phyloP scores from a whole-genome alignment of 2,888 invertebrate genomes.

The Leptogaster cylindrica region DNA sequence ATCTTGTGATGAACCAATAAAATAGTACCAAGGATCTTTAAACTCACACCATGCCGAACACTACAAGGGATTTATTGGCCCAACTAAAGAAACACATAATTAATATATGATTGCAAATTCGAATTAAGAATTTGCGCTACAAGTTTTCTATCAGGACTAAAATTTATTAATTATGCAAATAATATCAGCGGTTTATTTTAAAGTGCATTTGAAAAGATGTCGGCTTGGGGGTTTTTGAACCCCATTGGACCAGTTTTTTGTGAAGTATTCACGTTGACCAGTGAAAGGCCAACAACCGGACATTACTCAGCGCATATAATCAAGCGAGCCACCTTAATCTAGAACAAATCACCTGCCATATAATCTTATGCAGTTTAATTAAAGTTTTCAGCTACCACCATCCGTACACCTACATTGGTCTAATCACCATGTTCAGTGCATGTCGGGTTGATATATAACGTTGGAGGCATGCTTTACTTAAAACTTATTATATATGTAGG shows the following conservation, averaged over 20 bases:
- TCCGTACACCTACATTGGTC: constrained; percentile 21
- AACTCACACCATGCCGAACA: too few relatives aligned
- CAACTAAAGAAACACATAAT: too few relatives aligned
- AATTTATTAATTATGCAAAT: too few relatives aligned
- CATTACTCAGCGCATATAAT: constrained; percentile 16
- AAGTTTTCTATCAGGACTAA: too few relatives aligned
- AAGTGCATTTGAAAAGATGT: too few relatives aligned
- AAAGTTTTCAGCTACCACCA: constrained; percentile 23
- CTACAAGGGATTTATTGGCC: too few relatives aligned
- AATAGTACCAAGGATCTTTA: too few relatives aligned
- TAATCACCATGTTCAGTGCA: constrained; percentile 13
- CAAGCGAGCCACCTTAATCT: constrained; percentile 29
- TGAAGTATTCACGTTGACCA: constrained; percentile 9
- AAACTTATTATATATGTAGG: not conserved
- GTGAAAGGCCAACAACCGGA: constrained; percentile 20
- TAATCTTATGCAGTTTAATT: constrained; percentile 27
- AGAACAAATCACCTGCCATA: constrained; percentile 34
- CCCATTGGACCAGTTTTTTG: constrained; percentile 13
- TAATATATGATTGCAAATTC: too few relatives aligned
- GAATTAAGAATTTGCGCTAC: too few relatives aligned
- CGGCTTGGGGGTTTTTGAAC: too few relatives aligned
- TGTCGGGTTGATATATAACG: not conserved
- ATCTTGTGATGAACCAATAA: too few relatives aligned
- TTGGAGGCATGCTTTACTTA: not conserved
- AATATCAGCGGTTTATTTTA: not conserved